Evolutionary conservation across 2,888 invertebrate species (phyloP), one percentile per base, ranked within the genome.

Genomic region (Lymantria monacha): DNA sequence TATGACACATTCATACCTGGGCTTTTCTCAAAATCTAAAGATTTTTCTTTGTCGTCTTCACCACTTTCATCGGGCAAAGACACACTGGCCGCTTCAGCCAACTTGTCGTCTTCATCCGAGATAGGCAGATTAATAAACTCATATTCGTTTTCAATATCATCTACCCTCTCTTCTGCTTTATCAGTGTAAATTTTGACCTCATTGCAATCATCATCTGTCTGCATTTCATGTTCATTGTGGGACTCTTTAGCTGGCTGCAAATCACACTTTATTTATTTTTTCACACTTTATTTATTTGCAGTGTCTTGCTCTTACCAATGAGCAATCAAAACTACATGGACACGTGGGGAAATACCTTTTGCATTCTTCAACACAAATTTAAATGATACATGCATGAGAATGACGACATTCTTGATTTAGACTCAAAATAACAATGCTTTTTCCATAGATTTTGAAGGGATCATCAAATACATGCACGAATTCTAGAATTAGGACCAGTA

Each of bases 221-320:
- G 82, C 75, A 84, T 79, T 50, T 83, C 85, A 57, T 61, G 70
- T 55, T 87, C 87, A 7, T 87, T 81, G 55, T 81, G 74, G 0
- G 79, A 81, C 37, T 82, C 83, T 66, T 76, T 13, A 22, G 63
- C 68, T 31, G 36, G 12, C 86, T 87, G 66, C 45, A 61, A 51
- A 40, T 9, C 22, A 22, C 22, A 22, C 22, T 22, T 22, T 22
- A 22, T 22, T 22, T 22, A n/a, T 9, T 36, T 36, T 33, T 33
- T 9, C 22, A 22, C 22, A 22, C 22, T 22, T 22, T 22, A 22
- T 22, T 22, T 22, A n/a, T 9, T 36, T 36, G n/a, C n/a, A n/a
- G n/a, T n/a, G 22, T 22, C 22, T 22, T 22, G 22, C 22, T 22
- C 22, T 22, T 22, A 5, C 22, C 5, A 22, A 22, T 22, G 5